These are phyloP conservation scores for Synchiropus splendidus DNA, from an alignment of 2,113 vertebrate genomes.

Conservation along the genomic window DNA sequence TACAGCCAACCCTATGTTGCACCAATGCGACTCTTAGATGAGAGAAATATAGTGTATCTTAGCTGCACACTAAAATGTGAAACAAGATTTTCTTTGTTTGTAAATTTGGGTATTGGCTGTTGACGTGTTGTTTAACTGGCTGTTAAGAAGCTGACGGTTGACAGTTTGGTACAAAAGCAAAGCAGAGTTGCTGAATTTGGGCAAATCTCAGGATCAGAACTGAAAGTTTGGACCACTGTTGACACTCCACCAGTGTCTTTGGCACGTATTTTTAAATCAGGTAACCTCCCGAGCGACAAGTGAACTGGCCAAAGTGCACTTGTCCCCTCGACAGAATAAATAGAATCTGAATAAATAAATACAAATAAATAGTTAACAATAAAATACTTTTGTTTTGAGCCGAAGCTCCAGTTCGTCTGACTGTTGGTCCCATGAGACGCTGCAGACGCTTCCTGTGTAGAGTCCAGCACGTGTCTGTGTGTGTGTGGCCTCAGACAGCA, in stretches of 20 bases:
- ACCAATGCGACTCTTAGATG: too few species aligned
- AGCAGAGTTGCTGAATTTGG: too few species aligned
- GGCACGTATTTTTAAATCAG: conserved; percentile 41
- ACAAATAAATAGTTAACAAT: conserved; percentile 55
- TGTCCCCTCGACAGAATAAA: conserved; percentile 59
- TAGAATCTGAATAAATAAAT: conserved; percentile 67
- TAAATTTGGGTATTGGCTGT: neutral
- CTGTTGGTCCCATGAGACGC: neutral
- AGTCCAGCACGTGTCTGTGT: conserved; percentile 19
- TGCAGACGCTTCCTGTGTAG: conserved; percentile 4
- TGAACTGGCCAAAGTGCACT: conserved; percentile 41
- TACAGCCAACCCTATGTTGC: too few species aligned
- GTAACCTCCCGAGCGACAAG: neutral
- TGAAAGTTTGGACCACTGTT: too few species aligned
- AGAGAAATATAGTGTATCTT: too few species aligned
- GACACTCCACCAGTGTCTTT: conserved; percentile 48
- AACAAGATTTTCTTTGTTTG: neutral
- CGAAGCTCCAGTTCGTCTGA: conserved; percentile 4
- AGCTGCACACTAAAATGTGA: neutral
- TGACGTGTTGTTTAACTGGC: neutral
- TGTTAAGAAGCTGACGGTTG: too few species aligned
- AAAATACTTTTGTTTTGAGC: conserved; percentile 15
- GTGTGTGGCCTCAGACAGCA: conserved; percentile 77
- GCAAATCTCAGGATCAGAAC: too few species aligned
- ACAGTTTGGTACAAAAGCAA: too few species aligned